A percentile compares a stretch with the other conserved stretches of the same genome.
These are phyloP conservation scores for Girardia tigrina DNA, from an alignment of 2,888 invertebrate species.

Conservation along the genomic window DNA sequence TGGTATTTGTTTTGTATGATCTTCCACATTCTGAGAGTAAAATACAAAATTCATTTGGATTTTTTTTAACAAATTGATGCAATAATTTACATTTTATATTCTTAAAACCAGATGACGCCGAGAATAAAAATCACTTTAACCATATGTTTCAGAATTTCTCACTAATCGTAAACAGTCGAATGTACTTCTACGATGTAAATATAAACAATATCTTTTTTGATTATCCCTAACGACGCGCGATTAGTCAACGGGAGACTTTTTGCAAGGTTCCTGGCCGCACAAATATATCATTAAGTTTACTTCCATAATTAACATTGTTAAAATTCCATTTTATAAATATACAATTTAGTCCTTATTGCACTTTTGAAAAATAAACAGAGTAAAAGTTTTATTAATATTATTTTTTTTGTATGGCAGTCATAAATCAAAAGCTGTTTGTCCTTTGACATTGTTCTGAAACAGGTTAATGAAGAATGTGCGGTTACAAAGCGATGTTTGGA, in stretches of 20 bases:
- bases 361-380: no score
- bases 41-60: neutral
- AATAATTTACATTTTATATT: neutral
- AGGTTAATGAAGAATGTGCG: no score
- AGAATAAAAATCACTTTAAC: neutral
- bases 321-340: no score
- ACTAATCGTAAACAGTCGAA: neutral
- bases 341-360: no score
- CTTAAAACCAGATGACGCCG: neutral
- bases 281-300: no score
- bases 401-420: no score
- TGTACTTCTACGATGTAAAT: neutral
- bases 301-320: no score
- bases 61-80: neutral
- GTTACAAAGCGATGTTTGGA: no score
- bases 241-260: slow-evolving; percentile 4
- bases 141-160: slow-evolving; percentile 15
- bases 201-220: slow-evolving; percentile 12
- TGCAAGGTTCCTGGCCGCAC: neutral
- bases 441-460: no score
- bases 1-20: neutral
- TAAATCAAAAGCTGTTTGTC: no score
- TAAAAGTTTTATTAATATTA: no score
- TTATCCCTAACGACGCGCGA: neutral
- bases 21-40: neutral